Evolutionary conservation across 2,113 vertebrate species (phyloP).

Genomic region (Formicarius rufipectus): DNA sequence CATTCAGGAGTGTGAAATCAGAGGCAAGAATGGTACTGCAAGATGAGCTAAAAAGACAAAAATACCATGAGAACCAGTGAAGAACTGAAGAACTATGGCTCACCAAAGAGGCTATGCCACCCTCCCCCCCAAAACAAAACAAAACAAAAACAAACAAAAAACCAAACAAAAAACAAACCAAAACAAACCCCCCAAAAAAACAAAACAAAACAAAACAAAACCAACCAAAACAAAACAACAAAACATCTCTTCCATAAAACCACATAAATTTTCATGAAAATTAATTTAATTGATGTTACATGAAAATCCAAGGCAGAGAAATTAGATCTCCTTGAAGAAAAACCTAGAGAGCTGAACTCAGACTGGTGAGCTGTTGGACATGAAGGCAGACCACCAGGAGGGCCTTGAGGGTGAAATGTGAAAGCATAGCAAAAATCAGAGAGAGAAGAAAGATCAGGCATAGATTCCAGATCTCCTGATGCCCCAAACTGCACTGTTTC

Average conservation of each 20-base stretch:
- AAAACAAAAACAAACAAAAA: no score
- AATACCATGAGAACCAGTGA: background rate
- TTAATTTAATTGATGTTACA: background rate
- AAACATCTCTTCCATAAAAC: background rate
- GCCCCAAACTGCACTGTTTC: background rate
- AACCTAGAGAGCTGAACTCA: background rate
- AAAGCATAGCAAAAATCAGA: background rate
- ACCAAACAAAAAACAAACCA: no score
- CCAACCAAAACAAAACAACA: no score
- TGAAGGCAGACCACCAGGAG: background rate
- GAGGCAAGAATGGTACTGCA: background rate
- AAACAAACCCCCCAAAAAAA: background rate
- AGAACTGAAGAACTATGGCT: background rate
- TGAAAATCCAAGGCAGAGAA: background rate
- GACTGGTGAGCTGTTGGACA: background rate
- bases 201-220: no score
- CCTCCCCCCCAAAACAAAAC: fast-evolving
- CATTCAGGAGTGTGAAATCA: background rate
- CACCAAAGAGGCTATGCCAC: background rate
- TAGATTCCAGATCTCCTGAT: background rate
- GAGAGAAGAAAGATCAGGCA: background rate
- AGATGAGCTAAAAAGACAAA: background rate
- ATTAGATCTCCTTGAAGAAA: background rate
- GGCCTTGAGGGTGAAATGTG: fast-evolving
- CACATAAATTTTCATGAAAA: background rate